Conservation (phyloP, 2,113 vertebrate genomes). For the Pelobates fuscus region DNA sequence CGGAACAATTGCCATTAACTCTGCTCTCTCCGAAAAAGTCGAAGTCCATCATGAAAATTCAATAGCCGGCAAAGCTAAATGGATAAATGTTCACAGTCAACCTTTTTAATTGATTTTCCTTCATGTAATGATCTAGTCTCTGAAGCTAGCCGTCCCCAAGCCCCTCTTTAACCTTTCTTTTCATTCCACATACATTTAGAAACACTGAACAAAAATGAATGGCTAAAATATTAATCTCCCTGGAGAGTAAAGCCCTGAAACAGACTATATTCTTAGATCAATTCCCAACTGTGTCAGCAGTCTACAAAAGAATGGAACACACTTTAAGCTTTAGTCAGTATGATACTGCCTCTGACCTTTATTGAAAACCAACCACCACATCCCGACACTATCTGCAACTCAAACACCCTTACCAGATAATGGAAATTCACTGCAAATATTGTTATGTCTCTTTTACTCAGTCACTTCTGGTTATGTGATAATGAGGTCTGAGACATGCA, state of each 20-base stretch:
- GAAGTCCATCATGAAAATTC: constrained; percentile 98
- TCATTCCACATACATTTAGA: constrained; percentile 83
- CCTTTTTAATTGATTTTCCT: constrained; percentile 99
- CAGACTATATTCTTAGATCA: constrained; percentile 80
- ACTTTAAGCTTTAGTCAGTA: constrained; percentile 74
- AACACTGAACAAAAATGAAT: constrained; percentile 79
- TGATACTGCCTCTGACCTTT: constrained; percentile 79
- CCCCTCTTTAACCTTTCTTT: constrained; percentile 86
- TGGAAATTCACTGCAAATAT: constrained; percentile 86
- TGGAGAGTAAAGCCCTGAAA: constrained; percentile 78
- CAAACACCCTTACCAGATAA: constrained; percentile 75
- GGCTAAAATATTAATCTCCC: constrained; percentile 86
- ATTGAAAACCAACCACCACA: constrained; percentile 75
- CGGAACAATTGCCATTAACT: constrained; percentile 98
- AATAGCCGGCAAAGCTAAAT: constrained; percentile 97
- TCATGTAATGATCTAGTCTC: constrained; percentile 95
- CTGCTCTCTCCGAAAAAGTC: constrained; percentile 90
- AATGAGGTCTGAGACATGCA: constrained; percentile 86
- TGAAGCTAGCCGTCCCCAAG: constrained; percentile 81
- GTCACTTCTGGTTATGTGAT: constrained; percentile 88
- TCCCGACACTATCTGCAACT: constrained; percentile 68
- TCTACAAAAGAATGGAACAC: constrained; percentile 75
- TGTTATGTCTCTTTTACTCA: constrained; percentile 80
- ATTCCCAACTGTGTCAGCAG: constrained; percentile 78
- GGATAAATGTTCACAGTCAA: constrained; percentile 97